Base-by-base conservation (phyloP, 2,888 invertebrate species). In the Griposia aprilina region DNA sequence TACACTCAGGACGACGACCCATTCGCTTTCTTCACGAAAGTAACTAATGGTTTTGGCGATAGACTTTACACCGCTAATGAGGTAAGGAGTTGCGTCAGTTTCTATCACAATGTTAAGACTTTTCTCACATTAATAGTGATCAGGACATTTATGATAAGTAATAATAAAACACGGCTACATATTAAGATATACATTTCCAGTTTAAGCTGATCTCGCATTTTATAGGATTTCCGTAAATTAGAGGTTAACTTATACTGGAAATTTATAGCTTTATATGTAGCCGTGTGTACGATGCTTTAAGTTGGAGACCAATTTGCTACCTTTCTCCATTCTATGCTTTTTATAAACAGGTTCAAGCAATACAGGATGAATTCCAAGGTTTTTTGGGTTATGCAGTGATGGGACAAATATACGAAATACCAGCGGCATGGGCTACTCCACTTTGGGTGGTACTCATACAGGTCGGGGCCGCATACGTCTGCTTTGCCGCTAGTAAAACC, bases 401-500 rank as follows among this genome's bases (percentile, higher is more conserved):
- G 0, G 96, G 94, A 17, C 93, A 92, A 17, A 91, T 88, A 17
- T 91, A 94, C 26, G 84, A 87, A 5, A 85, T 97, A 63, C 90
- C 93, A 1, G 92, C 93, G 0, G 84, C 89, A 10, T 95, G 94
- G 93, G 81, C 90, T 15, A 93, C 97, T 0, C 96, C 98, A 0
- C 85, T 98, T 55, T 97, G 97, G 94, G 97, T 98, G 0, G 95
- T 98, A 36, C 83, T 98, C 0, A 96, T 98, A 52, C 98, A 99
- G 93, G 96, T 98, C 1, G 83, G 94, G 0, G 93, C 98, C 0
- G 97, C 98, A 2, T 98, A 98, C 90, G 86, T 98, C 17, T 97
- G 97, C 87, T 98, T 97, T 90, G 96, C 97, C 36, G 97, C 97
- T 83, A 97, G 98, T 8, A 99, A 98, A 95, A 98, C 98, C 87